These are phyloP conservation scores for Tolmerus cingulatus DNA, from an alignment of 2,888 invertebrate species.

Conservation along the genomic window DNA sequence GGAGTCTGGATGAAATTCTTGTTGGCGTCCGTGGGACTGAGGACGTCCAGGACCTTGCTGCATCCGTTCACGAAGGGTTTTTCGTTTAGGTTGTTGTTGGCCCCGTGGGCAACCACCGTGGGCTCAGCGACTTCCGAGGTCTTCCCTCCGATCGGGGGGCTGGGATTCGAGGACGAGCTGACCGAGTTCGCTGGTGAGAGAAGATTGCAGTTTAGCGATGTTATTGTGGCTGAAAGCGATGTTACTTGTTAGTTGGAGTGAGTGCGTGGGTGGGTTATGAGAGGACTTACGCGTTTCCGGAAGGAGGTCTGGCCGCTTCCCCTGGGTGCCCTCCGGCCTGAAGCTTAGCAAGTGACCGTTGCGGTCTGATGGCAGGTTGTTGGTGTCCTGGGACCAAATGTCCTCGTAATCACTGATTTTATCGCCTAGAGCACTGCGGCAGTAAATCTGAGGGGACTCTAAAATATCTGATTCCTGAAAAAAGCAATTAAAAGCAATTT, in stretches of 20 bases:
- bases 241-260: slow-evolving; percentile 25
- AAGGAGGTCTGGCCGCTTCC: slow-evolving; percentile 67
- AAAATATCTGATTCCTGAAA: slow-evolving; percentile 81
- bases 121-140: neutral
- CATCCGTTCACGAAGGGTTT: slow-evolving; percentile 33
- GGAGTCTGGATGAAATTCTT: slow-evolving; percentile 53
- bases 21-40: slow-evolving; percentile 49
- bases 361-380: slow-evolving; percentile 66
- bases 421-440: slow-evolving; percentile 86
- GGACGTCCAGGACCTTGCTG: slow-evolving; percentile 45
- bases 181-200: slow-evolving; percentile 62
- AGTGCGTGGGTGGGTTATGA: neutral
- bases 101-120: neutral
- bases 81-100: neutral
- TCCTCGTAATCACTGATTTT: slow-evolving; percentile 96
- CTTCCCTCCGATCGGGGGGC: slow-evolving; percentile 50
- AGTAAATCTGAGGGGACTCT: slow-evolving; percentile 83
- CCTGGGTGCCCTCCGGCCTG: slow-evolving; percentile 58
- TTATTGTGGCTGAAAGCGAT: slow-evolving; percentile 65
- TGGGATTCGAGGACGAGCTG: slow-evolving; percentile 53
- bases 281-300: slow-evolving; percentile 66
- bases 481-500: slow-evolving; percentile 51
- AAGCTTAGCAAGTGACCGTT: slow-evolving; percentile 65
- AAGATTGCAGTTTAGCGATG: slow-evolving; percentile 67
- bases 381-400: slow-evolving; percentile 79